These are phyloP conservation scores for Euspilapteryx auroguttella DNA, from an alignment of 2,888 invertebrate genomes.

Conservation along the genomic window DNA sequence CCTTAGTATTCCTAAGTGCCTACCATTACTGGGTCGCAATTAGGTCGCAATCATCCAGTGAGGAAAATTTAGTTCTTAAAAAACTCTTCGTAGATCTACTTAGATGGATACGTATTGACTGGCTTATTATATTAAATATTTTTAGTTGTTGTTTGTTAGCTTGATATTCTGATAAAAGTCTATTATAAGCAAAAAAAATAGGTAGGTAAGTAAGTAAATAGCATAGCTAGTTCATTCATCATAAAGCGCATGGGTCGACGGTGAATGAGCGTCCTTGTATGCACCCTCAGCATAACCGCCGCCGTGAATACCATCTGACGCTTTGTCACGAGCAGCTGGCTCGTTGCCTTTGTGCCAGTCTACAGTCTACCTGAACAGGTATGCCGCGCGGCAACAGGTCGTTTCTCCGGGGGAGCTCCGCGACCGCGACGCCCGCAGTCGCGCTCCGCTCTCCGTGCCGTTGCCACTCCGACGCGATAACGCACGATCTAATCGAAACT, in stretches of 20 bases:
- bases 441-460: conserved; percentile 21
- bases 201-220: too few relatives aligned
- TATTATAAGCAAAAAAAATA: too few relatives aligned
- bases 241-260: conserved; percentile 12
- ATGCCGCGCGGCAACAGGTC: conserved; percentile 52
- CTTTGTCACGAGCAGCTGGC: conserved; percentile 43
- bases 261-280: conserved; percentile 33
- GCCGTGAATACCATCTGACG: conserved; percentile 24
- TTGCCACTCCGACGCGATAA: conserved; percentile 23
- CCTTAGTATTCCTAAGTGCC: too few relatives aligned
- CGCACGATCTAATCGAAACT: conserved; percentile 20
- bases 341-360: conserved; percentile 29
- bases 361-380: conserved; percentile 50
- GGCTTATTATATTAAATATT: too few relatives aligned
- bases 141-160: too few relatives aligned
- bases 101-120: too few relatives aligned
- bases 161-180: too few relatives aligned
- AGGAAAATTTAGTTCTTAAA: too few relatives aligned
- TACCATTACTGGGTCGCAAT: too few relatives aligned
- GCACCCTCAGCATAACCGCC: background rate
- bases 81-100: too few relatives aligned
- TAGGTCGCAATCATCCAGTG: too few relatives aligned
- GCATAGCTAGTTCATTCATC: conserved; percentile 45
- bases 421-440: conserved; percentile 22
- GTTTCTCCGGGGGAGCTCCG: conserved; percentile 43